phyloP scores from a whole-genome alignment of 2,888 invertebrate species.

The Tipula lateralis region DNA sequence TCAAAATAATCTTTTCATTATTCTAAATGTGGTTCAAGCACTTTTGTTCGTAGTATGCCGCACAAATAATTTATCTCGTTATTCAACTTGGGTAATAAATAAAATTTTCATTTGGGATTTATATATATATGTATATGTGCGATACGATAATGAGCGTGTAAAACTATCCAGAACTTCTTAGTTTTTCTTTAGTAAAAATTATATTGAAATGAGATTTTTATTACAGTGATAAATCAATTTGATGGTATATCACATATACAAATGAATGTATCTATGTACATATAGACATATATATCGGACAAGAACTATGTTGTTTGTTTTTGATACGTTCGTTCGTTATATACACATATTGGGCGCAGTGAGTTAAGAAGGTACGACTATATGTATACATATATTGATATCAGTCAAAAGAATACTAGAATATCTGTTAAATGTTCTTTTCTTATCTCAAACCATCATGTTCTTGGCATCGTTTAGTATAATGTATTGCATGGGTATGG shows the following conservation, averaged over 20 bases:
- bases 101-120: not conserved
- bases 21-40: not conserved
- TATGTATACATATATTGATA: not conserved
- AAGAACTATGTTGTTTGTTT: not conserved
- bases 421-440: conserved; percentile 11
- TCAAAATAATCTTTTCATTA: not conserved
- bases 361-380: not conserved
- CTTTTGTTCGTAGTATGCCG: not conserved
- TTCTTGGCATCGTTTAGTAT: conserved; percentile 3
- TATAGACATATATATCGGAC: not conserved
- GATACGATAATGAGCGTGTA: not conserved
- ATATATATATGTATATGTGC: not conserved
- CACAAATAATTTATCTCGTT: not conserved
- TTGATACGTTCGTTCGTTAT: not conserved
- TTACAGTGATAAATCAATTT: not conserved
- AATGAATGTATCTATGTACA: not conserved
- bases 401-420: not conserved
- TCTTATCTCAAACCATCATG: not conserved
- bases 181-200: not conserved
- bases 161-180: not conserved
- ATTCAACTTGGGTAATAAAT: not conserved
- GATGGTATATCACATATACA: conserved; percentile 3
- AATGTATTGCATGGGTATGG: conserved; percentile 19
- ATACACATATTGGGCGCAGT: not conserved
- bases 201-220: conserved; percentile 24